Conservation (phyloP, 92 coral and sea anemone species). For the Meandrina meandrites region DNA sequence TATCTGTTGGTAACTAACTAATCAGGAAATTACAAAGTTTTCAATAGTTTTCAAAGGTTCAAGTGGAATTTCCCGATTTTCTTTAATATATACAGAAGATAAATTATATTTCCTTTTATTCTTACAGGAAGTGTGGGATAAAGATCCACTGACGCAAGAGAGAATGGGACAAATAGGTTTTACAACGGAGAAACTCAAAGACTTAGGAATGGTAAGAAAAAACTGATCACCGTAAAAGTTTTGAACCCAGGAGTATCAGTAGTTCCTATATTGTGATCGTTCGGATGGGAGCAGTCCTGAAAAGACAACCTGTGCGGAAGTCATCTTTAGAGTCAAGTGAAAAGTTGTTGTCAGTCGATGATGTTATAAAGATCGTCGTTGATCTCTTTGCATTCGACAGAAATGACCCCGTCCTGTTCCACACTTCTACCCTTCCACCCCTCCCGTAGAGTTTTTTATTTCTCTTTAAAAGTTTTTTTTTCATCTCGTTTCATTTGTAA, state of each 20-base stretch:
- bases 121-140: slow-evolving; percentile 85
- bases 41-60: neutral
- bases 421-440: neutral
- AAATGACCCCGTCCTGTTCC: neutral
- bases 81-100: neutral
- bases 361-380: no score
- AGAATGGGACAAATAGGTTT: slow-evolving; percentile 77
- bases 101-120: neutral
- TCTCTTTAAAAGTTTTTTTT: neutral
- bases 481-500: no score
- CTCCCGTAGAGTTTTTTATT: neutral
- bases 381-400: neutral
- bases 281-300: no score
- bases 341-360: no score
- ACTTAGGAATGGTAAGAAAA: slow-evolving; percentile 59
- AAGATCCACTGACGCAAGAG: slow-evolving; percentile 84
- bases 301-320: no score
- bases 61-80: neutral
- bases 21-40: no score
- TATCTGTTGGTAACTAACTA: neutral
- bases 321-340: no score
- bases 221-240: no score
- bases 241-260: no score
- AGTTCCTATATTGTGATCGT: no score
- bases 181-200: slow-evolving; percentile 64